Evolutionary conservation across 2,797 vertebrate species (phyloP).

Genomic region (Gobionotothen gibberifrons): DNA sequence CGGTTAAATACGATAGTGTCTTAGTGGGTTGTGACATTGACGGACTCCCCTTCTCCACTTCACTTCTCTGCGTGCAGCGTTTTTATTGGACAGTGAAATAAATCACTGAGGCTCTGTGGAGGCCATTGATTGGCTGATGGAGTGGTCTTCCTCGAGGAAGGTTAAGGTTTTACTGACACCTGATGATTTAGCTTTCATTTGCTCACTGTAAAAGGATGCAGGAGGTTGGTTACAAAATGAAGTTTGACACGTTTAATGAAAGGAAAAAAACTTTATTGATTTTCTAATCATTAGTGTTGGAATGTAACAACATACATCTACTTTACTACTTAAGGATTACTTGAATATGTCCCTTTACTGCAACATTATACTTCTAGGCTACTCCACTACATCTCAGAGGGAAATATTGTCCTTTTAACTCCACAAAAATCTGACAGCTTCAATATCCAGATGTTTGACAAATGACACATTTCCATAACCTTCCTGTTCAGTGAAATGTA

Average conservation of each 20-base stretch:
- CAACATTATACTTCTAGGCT: no score
- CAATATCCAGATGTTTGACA: no score
- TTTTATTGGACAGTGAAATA: conserved; percentile 63
- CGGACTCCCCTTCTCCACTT: neutral
- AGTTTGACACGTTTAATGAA: conserved; percentile 23
- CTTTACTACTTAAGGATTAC: no score
- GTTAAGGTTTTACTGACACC: conserved; percentile 30
- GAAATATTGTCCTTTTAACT: no score
- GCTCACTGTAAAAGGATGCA: conserved; percentile 8
- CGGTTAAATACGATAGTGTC: conserved; percentile 30
- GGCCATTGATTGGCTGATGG: conserved; percentile 35
- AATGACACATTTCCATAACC: no score
- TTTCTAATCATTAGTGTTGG: no score
- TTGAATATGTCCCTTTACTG: no score
- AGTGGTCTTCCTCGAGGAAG: conserved; percentile 26
- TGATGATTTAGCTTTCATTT: conserved; percentile 36
- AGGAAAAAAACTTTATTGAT: neutral
- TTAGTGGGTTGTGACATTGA: conserved; percentile 42
- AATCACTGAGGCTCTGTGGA: conserved; percentile 37
- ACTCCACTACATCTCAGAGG: no score
- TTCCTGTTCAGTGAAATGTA: no score
- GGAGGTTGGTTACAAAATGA: conserved; percentile 5
- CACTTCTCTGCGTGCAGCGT: neutral
- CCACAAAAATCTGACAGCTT: no score
- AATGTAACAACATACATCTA: no score